Conservation (phyloP, 2,888 invertebrate species). For the Tillus elongatus region DNA sequence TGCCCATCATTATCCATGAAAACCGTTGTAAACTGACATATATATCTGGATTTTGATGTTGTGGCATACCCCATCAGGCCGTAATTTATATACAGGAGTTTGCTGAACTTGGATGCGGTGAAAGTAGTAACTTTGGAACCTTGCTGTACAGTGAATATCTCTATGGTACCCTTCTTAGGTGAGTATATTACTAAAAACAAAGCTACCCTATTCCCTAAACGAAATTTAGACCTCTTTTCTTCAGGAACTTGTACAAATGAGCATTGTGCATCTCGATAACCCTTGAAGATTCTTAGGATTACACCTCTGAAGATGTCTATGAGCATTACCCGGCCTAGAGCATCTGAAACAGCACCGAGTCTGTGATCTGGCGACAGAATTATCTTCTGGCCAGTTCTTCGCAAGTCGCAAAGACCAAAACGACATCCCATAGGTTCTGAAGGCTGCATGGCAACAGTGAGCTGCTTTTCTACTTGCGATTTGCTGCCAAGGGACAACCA, state of each 20-base stretch:
- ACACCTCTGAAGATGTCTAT: constrained; percentile 74
- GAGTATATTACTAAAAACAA: constrained; percentile 89
- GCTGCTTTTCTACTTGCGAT: constrained; percentile 39
- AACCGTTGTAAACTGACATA: constrained; percentile 61
- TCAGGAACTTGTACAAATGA: constrained; percentile 83
- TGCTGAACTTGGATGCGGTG: constrained; percentile 76
- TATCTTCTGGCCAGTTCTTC: constrained; percentile 66
- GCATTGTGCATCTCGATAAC: constrained; percentile 91
- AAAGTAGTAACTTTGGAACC: constrained; percentile 88
- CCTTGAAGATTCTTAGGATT: constrained; percentile 84
- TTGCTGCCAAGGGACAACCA: constrained; percentile 47
- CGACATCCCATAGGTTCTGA: constrained; percentile 68
- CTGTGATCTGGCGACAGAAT: constrained; percentile 70
- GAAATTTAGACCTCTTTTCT: constrained; percentile 40
- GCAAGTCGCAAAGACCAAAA: constrained; percentile 71
- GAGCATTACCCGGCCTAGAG: constrained; percentile 77
- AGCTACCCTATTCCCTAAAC: constrained; percentile 45
- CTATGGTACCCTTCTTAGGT: constrained; percentile 83
- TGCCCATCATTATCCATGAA: constrained; percentile 77
- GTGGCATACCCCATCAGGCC: constrained; percentile 65
- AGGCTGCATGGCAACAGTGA: constrained; percentile 45
- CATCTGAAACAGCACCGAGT: constrained; percentile 75
- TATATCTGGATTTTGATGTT: constrained; percentile 46
- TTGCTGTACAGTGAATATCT: constrained; percentile 85
- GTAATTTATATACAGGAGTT: constrained; percentile 70